Percentiles rank a stretch among this genome's conserved stretches.
Evolutionary conservation across 2,113 vertebrate species (phyloP).

Genomic region (Uria aalge): DNA sequence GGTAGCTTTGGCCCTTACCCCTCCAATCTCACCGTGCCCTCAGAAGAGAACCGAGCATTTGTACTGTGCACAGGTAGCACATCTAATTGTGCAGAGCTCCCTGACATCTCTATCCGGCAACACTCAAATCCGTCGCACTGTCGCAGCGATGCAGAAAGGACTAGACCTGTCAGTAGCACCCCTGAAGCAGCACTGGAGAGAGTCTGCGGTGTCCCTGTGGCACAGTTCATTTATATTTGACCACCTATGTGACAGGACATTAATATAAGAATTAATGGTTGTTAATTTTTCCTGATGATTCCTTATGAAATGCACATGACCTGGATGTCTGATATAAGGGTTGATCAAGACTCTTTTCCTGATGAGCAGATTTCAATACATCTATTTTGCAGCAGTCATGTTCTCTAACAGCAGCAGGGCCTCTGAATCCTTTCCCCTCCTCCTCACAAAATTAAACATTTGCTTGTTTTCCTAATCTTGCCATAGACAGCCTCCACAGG

Average conservation of each 20-base stretch:
- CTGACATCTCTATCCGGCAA: not conserved
- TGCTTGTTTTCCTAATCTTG: conserved; percentile 61
- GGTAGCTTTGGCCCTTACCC: not conserved
- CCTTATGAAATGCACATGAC: not conserved
- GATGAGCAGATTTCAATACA: not conserved
- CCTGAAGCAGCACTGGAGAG: not conserved
- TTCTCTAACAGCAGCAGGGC: not conserved
- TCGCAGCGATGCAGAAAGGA: not conserved
- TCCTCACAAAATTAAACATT: conserved; percentile 43
- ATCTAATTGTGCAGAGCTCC: not conserved
- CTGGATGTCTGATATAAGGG: not conserved
- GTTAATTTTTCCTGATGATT: not conserved
- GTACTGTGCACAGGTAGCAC: not conserved
- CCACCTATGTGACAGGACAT: not conserved
- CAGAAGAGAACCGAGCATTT: not conserved
- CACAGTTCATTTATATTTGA: not conserved
- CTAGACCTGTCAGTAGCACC: not conserved
- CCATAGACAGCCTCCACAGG: conserved; percentile 25
- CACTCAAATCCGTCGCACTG: not conserved
- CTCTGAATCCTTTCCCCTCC: conserved; percentile 3
- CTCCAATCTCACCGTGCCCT: not conserved
- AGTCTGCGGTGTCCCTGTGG: not conserved
- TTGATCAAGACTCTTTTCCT: not conserved
- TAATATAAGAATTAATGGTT: not conserved
- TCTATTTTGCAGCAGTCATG: not conserved